phyloP scores from a whole-genome alignment of 1,140 invertebrate species.

The Monochamus saltuarius region DNA sequence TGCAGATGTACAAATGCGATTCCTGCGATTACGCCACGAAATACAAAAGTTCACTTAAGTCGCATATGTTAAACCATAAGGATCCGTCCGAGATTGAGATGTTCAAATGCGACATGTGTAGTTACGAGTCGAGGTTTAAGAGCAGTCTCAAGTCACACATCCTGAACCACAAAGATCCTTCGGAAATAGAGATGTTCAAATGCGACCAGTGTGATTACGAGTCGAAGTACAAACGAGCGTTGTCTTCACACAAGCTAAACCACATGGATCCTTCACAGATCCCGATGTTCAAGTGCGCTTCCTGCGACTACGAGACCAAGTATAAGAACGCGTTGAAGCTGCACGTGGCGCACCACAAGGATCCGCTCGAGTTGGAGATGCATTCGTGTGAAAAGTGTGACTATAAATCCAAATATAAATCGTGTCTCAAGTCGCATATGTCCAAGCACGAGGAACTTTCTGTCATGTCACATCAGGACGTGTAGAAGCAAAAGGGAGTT shows the following conservation, averaged over 20 bases:
- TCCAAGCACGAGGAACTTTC: slow-evolving; percentile 3
- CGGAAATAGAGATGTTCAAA: slow-evolving; percentile 26
- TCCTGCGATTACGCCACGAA: slow-evolving; percentile 15
- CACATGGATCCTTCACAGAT: slow-evolving; percentile 17
- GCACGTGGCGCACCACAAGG: slow-evolving; percentile 25
- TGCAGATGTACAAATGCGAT: slow-evolving; percentile 3
- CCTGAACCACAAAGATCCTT: slow-evolving; percentile 23
- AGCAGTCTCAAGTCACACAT: slow-evolving; percentile 24
- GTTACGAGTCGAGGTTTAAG: slow-evolving; percentile 24
- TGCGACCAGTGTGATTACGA: slow-evolving; percentile 25
- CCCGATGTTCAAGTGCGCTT: slow-evolving; percentile 21
- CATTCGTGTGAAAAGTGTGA: slow-evolving; percentile 25
- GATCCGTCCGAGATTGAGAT: slow-evolving; percentile 23
- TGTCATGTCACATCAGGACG: no score
- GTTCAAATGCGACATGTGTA: slow-evolving; percentile 27
- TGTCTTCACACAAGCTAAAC: slow-evolving; percentile 24
- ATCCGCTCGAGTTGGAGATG: slow-evolving; percentile 22
- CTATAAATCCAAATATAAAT: slow-evolving; percentile 25
- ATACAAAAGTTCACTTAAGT: slow-evolving; percentile 22
- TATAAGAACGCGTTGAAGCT: slow-evolving; percentile 22
- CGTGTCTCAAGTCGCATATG: slow-evolving; percentile 23
- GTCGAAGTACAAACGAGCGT: slow-evolving; percentile 18
- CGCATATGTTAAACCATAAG: slow-evolving; percentile 23
- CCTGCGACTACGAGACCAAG: slow-evolving; percentile 24
- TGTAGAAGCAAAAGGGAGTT: no score